phyloP scores from a whole-genome alignment of 2,797 vertebrate species.

The Euthynnus affinis region DNA sequence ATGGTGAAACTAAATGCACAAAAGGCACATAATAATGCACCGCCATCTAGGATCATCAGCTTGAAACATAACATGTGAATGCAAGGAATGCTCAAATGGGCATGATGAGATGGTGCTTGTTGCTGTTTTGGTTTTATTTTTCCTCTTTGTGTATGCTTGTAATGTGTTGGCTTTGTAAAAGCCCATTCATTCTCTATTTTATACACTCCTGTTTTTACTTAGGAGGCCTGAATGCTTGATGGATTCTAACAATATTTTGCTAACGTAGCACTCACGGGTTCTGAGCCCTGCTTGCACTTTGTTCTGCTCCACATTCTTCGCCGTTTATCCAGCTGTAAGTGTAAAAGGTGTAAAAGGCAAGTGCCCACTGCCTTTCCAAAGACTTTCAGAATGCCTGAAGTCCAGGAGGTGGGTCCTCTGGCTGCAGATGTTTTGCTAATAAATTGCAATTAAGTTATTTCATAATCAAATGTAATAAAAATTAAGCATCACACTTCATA shows the following conservation, averaged over 20 bases:
- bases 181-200: slow-evolving; percentile 61
- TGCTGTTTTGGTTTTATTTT: slow-evolving; percentile 76
- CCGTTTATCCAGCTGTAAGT: slow-evolving; percentile 52
- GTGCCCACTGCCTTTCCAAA: slow-evolving; percentile 38
- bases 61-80: slow-evolving; percentile 65
- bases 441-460: slow-evolving; percentile 33
- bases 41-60: slow-evolving; percentile 56
- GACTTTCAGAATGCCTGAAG: slow-evolving; percentile 26
- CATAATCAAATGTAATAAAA: slow-evolving; percentile 38
- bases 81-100: slow-evolving; percentile 70
- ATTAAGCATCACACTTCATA: slow-evolving; percentile 38
- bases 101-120: slow-evolving; percentile 77
- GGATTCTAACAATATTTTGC: slow-evolving; percentile 74
- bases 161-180: slow-evolving; percentile 79
- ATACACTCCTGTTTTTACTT: slow-evolving; percentile 81
- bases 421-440: slow-evolving; percentile 58
- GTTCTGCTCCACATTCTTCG: slow-evolving; percentile 54
- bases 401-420: slow-evolving; percentile 21
- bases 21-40: slow-evolving; percentile 25
- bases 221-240: slow-evolving; percentile 75
- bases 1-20: slow-evolving; percentile 41
- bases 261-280: slow-evolving; percentile 69
- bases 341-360: slow-evolving; percentile 45
- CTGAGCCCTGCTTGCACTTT: slow-evolving; percentile 59
- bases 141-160: slow-evolving; percentile 69